Conservation (phyloP, 2,797 vertebrate genomes). For the Rhabdomys pumilio region DNA sequence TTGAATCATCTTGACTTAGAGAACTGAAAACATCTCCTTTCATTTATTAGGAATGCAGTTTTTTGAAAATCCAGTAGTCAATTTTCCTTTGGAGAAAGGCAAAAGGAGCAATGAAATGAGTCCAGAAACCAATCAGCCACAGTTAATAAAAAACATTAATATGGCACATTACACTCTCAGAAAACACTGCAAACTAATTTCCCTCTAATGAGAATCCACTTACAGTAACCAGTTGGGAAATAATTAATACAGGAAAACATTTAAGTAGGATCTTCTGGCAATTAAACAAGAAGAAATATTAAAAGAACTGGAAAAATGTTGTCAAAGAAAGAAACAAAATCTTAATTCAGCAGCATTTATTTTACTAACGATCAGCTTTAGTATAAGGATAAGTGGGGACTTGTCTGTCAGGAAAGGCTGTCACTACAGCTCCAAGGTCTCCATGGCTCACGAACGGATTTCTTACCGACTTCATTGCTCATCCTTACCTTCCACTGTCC, state of each 20-base stretch:
- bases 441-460: background rate
- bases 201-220: conserved; percentile 66
- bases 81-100: conserved; percentile 56
- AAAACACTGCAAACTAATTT: conserved; percentile 72
- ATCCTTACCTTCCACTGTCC: background rate
- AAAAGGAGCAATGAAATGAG: conserved; percentile 66
- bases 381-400: background rate
- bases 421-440: background rate
- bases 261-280: conserved; percentile 59
- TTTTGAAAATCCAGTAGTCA: conserved; percentile 55
- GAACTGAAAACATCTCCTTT: conserved; percentile 26
- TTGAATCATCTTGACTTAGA: conserved; percentile 62
- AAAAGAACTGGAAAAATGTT: conserved; percentile 29
- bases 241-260: conserved; percentile 70
- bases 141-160: conserved; percentile 78
- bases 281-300: conserved; percentile 64
- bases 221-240: conserved; percentile 44
- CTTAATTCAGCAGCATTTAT: conserved; percentile 22
- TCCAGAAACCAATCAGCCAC: conserved; percentile 69
- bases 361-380: conserved; percentile 26
- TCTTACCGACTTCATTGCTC: background rate
- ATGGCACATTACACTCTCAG: conserved; percentile 52
- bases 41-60: conserved; percentile 20
- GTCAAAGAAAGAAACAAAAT: conserved; percentile 55
- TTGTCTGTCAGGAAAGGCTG: background rate